Conservation (phyloP, 2,888 invertebrate species). For the Drosophila longiperda region DNA sequence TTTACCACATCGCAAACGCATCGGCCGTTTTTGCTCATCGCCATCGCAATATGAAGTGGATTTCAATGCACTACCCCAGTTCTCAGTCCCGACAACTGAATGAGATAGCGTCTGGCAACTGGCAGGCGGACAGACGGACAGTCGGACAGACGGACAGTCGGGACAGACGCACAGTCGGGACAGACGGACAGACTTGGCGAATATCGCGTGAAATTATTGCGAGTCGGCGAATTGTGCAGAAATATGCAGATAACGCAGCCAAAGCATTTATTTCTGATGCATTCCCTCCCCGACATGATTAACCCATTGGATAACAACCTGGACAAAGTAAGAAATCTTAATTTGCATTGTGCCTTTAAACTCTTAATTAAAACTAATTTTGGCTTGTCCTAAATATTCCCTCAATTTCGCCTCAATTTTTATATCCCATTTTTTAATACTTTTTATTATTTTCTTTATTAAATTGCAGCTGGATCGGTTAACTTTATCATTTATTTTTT, state of each 20-base stretch:
- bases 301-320: constrained; percentile 25
- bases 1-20: constrained; percentile 18
- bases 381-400: not conserved
- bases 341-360: not conserved
- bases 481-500: not conserved
- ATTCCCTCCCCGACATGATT: constrained; percentile 41
- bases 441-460: not conserved
- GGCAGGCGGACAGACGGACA: not conserved
- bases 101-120: constrained; percentile 48
- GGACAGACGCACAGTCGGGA: too few species aligned
- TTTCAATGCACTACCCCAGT: constrained; percentile 74
- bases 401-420: too few species aligned
- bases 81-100: constrained; percentile 40
- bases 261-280: constrained; percentile 28
- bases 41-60: constrained; percentile 71
- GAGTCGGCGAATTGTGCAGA: constrained; percentile 77
- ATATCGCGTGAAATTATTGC: constrained; percentile 61
- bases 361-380: not conserved
- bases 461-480: not conserved
- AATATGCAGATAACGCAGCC: constrained; percentile 74
- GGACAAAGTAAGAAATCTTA: not conserved
- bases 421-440: too few species aligned
- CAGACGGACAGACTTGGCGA: not conserved
- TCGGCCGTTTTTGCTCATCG: constrained; percentile 25
- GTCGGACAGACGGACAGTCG: not conserved